These are phyloP conservation scores for Betta splendens DNA, from an alignment of 2,797 vertebrate genomes.

Conservation along the genomic window DNA sequence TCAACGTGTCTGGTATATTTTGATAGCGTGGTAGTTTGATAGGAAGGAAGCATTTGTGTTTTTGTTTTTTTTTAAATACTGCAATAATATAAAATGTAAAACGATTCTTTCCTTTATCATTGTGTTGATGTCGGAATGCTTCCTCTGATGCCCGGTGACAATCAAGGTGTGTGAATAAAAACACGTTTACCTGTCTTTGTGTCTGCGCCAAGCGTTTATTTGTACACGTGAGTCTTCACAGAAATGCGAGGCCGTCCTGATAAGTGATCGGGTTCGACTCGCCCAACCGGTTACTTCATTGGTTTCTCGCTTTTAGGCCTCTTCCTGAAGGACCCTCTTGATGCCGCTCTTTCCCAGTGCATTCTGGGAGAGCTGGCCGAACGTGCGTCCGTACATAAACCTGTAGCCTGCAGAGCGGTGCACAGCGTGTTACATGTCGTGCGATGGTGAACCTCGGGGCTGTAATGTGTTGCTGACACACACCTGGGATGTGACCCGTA, in stretches of 20 bases:
- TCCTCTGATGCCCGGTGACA: conserved; percentile 66
- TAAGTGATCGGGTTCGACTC: not conserved
- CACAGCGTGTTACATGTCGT: conserved; percentile 6
- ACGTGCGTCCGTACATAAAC: conserved; percentile 80
- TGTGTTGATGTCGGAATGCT: conserved; percentile 38
- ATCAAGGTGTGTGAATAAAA: conserved; percentile 74
- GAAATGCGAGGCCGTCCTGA: not conserved
- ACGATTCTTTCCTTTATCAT: conserved; percentile 11
- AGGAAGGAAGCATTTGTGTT: conserved; percentile 5
- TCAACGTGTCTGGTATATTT: conserved; percentile 42
- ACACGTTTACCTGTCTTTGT: conserved; percentile 17
- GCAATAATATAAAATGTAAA: conserved; percentile 43
- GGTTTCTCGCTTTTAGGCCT: no score
- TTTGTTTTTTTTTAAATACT: conserved; percentile 18
- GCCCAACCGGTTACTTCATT: not conserved
- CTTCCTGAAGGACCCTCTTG: conserved; percentile 47
- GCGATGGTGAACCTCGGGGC: no score
- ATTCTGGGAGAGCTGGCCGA: conserved; percentile 77
- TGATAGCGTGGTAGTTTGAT: conserved; percentile 26
- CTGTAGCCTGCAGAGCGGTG: conserved; percentile 73
- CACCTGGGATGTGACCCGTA: conserved; percentile 85
- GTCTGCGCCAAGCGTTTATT: no score
- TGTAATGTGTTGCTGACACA: conserved; percentile 11
- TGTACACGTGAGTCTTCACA: not conserved
- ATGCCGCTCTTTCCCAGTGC: conserved; percentile 65